These are phyloP conservation scores for Drosophila quinaria DNA, from an alignment of 2,888 invertebrate species.

Conservation along the genomic window DNA sequence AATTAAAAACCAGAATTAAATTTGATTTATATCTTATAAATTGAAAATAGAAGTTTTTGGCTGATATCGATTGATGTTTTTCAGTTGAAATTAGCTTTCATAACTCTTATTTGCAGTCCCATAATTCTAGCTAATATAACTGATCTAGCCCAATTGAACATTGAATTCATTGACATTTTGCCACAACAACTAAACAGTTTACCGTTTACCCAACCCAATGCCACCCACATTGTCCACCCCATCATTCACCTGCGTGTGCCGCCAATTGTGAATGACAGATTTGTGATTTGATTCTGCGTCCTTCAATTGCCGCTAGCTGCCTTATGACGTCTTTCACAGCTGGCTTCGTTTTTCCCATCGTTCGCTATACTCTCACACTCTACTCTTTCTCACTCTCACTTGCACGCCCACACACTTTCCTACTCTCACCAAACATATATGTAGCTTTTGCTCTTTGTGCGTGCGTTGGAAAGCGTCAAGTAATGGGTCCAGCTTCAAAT, in stretches of 20 bases:
- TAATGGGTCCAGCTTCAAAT: conserved; percentile 58
- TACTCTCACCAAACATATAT: conserved; percentile 4
- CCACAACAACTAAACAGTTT: background rate
- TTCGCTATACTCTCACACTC: conserved; percentile 16
- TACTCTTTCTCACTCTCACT: conserved; percentile 9
- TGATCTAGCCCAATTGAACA: conserved; percentile 41
- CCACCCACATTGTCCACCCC: background rate
- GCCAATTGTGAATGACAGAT: conserved; percentile 42
- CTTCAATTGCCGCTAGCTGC: conserved; percentile 36
- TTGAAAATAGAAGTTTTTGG: no score
- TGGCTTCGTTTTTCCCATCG: conserved; percentile 39
- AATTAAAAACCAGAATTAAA: no score
- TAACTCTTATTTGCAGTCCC: no score
- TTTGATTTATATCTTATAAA: no score
- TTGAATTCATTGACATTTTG: background rate
- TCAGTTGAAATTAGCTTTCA: no score
- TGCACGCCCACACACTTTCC: conserved; percentile 7
- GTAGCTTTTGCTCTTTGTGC: conserved; percentile 40
- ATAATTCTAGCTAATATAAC: conserved; percentile 21
- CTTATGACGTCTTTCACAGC: conserved; percentile 72
- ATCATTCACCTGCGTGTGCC: conserved; percentile 7
- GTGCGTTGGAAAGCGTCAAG: conserved; percentile 46
- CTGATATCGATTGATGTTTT: no score
- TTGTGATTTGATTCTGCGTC: conserved; percentile 22
- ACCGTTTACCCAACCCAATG: background rate